Conservation (phyloP, 1,140 invertebrate genomes). For the Mesaphorura yosii region DNA sequence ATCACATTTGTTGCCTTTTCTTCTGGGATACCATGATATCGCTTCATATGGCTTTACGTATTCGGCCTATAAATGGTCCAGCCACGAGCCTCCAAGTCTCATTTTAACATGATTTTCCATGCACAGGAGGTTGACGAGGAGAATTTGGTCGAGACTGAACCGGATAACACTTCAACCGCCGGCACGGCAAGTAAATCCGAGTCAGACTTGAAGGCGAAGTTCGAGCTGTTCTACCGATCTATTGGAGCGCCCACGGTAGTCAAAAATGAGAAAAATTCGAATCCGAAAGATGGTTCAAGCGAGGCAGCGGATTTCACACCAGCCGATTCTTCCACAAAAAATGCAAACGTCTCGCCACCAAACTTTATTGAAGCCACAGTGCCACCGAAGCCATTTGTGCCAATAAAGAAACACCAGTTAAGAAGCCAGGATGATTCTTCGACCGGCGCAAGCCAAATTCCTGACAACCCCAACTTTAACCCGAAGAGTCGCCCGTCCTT, state of each 20-base stretch:
- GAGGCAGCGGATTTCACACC: background rate
- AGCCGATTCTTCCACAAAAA: background rate
- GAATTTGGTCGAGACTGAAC: conserved; percentile 32
- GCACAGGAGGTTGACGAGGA: conserved; percentile 51
- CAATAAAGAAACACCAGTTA: background rate
- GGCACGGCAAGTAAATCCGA: conserved; percentile 32
- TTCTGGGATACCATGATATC: background rate
- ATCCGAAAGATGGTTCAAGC: conserved; percentile 6
- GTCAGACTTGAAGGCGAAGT: conserved; percentile 33
- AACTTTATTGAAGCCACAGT: background rate
- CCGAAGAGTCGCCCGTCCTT: conserved; percentile 20
- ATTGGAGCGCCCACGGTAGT: conserved; percentile 7
- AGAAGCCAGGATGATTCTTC: background rate
- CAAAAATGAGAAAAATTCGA: background rate
- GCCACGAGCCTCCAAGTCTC: too few species aligned
- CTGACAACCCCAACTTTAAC: conserved; percentile 1
- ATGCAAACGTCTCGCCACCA: background rate
- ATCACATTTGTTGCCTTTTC: background rate
- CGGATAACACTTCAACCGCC: conserved; percentile 34
- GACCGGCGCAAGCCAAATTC: background rate
- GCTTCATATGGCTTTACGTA: too few species aligned
- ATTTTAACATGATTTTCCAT: conserved; percentile 9
- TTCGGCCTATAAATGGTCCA: too few species aligned
- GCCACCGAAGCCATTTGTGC: background rate
- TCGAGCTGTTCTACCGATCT: conserved; percentile 33